Percentiles rank a stretch among this genome's conserved stretches.
These are phyloP conservation scores for Heliconius congener DNA, from an alignment of 1,140 invertebrate genomes.

Conservation along the genomic window DNA sequence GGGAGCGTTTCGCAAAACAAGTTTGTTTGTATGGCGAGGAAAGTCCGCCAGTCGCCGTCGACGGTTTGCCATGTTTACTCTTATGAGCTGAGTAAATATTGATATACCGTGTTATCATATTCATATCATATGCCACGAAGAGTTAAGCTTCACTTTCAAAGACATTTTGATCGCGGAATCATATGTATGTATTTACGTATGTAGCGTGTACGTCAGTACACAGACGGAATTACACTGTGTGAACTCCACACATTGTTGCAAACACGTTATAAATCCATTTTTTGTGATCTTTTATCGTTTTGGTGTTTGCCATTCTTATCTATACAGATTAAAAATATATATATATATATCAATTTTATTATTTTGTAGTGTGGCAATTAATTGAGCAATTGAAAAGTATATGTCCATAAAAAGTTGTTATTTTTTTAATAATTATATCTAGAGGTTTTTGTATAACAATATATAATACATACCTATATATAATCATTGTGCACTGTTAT, in stretches of 20 bases:
- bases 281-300: background rate
- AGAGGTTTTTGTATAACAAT: background rate
- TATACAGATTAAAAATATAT: background rate
- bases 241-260: background rate
- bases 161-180: slow-evolving; percentile 13
- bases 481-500: background rate
- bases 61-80: slow-evolving; percentile 42
- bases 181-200: background rate
- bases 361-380: background rate
- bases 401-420: background rate
- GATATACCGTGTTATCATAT: slow-evolving; percentile 47
- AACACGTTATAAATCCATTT: background rate
- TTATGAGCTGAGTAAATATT: slow-evolving; percentile 53
- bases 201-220: background rate
- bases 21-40: slow-evolving; percentile 40
- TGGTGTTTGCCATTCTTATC: background rate
- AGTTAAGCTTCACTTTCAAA: slow-evolving; percentile 29
- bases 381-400: background rate
- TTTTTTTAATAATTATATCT: background rate
- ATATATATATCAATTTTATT: background rate
- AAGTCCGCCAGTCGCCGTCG: slow-evolving; percentile 32
- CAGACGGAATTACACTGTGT: background rate
- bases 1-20: slow-evolving; percentile 27
- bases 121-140: slow-evolving; percentile 26
- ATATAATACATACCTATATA: background rate